These are phyloP conservation scores for Euthynnus affinis DNA, from an alignment of 2,797 vertebrate species.

Conservation along the genomic window DNA sequence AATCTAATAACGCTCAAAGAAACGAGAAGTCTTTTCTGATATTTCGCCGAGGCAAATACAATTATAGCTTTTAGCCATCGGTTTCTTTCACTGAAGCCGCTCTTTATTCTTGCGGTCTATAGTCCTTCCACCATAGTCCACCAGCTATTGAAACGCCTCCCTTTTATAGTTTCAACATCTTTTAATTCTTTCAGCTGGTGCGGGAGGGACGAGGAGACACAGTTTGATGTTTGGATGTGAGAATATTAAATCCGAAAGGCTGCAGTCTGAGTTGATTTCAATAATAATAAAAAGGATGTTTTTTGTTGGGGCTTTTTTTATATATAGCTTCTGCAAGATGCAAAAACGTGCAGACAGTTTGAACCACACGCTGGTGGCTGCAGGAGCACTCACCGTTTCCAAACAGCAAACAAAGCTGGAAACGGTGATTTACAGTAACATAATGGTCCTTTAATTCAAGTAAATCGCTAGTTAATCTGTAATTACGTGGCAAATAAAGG, in stretches of 20 bases:
- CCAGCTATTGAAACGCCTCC: constrained; percentile 81
- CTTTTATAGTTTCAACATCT: constrained; percentile 86
- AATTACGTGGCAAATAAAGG: constrained; percentile 79
- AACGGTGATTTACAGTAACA: constrained; percentile 83
- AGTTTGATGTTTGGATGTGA: constrained; percentile 39
- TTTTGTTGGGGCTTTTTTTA: no score
- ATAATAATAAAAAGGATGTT: background rate
- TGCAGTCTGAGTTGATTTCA: constrained; percentile 1
- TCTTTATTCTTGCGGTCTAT: constrained; percentile 87
- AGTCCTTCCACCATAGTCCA: constrained; percentile 79
- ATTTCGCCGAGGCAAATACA: constrained; percentile 97
- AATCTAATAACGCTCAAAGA: constrained; percentile 99
- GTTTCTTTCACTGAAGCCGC: constrained; percentile 86
- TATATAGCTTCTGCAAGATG: constrained; percentile 10
- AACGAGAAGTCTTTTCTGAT: constrained; percentile 97
- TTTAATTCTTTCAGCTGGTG: constrained; percentile 83
- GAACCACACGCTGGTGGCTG: background rate
- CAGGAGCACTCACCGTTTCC: constrained; percentile 35
- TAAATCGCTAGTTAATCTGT: constrained; percentile 76
- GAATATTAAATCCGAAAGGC: constrained; percentile 34
- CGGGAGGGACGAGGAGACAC: constrained; percentile 53
- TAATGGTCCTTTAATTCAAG: constrained; percentile 74
- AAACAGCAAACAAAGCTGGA: constrained; percentile 49
- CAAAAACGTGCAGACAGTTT: background rate
- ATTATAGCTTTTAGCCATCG: constrained; percentile 94